Base-by-base conservation (phyloP, 2,888 invertebrate genomes). In the Eupithecia subfuscata region DNA sequence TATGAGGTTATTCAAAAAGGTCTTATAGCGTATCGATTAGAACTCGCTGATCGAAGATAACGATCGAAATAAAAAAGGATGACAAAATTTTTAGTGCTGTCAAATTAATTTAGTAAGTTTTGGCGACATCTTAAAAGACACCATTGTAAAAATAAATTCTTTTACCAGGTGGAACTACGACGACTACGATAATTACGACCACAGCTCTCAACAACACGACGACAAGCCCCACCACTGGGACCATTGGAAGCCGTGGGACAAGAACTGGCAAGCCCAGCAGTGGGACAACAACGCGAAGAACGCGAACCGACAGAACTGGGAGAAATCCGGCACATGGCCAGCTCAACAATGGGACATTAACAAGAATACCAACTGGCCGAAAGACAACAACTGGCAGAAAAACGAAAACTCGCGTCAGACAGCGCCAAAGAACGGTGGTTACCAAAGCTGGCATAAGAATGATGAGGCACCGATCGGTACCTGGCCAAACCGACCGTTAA, bases 231-330 rank as follows among this genome's bases (percentile, higher is more conserved):
- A 67, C 11, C 40, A 40, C 18, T 67, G 65, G 65, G 86, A 88
- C 70, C 84, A 86, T 14, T 88, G 90, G 91, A 89, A 90, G 78
- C 88, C 88, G 0, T 89, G 89, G 87, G 85, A 91, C 75, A 87
- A 88, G 75, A 84, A 84, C 82, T 85, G 85, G 85, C 83, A 84
- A 11, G 71, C 77, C 75, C 78, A 83, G 43, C 84, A 86, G n/a
- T 86, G 87, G 84, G 79, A 83, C 37, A 81, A 79, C 34, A 73
- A 81, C 65, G 71, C 84, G 81, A 73, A 79, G 73, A 56, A 48
- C 37, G 78, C 73, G 18, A 80, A 71, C 71, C 63, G 34, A 73
- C 80, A 80, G 63, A 73, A 77, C 69, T 79, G 81, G 77, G 78
- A 73, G 16, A 79, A 76, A 45, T 83, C 18, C 77, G 34, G 64